Evolutionary conservation across 1,140 invertebrate species (phyloP).

Genomic region (Zaprionus gabonicus): DNA sequence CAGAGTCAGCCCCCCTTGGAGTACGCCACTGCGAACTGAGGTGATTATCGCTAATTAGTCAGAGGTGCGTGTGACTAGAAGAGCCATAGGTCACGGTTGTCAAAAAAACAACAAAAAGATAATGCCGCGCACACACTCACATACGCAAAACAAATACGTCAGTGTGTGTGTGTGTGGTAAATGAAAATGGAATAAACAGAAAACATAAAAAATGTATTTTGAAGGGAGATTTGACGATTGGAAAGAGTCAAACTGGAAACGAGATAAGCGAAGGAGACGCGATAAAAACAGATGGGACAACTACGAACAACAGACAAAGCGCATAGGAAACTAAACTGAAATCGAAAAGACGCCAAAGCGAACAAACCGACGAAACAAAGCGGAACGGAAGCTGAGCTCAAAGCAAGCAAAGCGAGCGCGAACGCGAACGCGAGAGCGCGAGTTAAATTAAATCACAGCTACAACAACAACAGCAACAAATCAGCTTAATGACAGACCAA

Average conservation of each 20-base stretch:
- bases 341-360: slow-evolving; percentile 20
- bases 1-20: background rate
- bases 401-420: slow-evolving; percentile 45
- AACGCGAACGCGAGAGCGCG: slow-evolving; percentile 24
- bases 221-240: slow-evolving; percentile 13
- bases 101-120: slow-evolving; percentile 13
- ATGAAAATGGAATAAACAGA: slow-evolving; percentile 13
- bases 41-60: slow-evolving; percentile 27
- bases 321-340: slow-evolving; percentile 29
- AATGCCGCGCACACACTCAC: slow-evolving; percentile 1
- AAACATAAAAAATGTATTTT: slow-evolving; percentile 8
- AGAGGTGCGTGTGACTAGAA: slow-evolving; percentile 35
- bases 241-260: slow-evolving; percentile 27
- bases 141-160: background rate
- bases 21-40: background rate
- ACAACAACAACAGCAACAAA: slow-evolving; percentile 39
- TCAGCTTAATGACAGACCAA: slow-evolving; percentile 65
- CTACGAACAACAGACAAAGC: slow-evolving; percentile 11
- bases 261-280: slow-evolving; percentile 36
- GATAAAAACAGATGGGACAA: slow-evolving; percentile 34
- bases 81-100: slow-evolving; percentile 34
- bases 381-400: slow-evolving; percentile 67
- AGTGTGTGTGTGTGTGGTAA: background rate
- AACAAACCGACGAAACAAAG: slow-evolving; percentile 42
- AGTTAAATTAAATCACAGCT: slow-evolving; percentile 69